A percentile compares a stretch with the other conserved stretches of the same genome.
Evolutionary conservation across 2,797 vertebrate species (phyloP).

Genomic region (Anomalospiza imberbis): DNA sequence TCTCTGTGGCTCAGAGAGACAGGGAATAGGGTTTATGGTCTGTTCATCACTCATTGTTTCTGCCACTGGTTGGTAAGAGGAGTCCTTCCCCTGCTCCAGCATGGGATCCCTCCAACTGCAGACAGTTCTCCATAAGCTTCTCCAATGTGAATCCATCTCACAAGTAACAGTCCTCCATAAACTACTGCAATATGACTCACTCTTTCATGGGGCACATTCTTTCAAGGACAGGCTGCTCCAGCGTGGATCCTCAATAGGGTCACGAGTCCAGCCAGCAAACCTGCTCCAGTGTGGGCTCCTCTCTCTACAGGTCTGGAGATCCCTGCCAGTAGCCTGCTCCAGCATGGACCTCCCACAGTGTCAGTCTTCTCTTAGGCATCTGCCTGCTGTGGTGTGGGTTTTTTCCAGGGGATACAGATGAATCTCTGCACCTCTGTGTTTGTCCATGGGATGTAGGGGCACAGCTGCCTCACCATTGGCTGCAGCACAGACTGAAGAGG

Average conservation of each 20-base stretch:
- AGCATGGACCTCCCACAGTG: neutral
- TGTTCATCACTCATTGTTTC: neutral
- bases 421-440: neutral
- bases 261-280: fast-evolving
- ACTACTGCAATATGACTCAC: neutral
- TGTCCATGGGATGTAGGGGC: neutral
- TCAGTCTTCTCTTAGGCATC: neutral
- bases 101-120: neutral
- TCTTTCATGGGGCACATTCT: neutral
- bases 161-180: fast-evolving
- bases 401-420: neutral
- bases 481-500: neutral
- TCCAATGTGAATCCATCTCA: neutral
- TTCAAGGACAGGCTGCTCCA: neutral
- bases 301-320: no score
- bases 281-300: neutral
- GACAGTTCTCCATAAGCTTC: no score
- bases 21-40: neutral
- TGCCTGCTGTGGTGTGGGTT: no score
- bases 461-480: neutral
- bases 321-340: neutral
- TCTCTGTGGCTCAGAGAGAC: neutral
- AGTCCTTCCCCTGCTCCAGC: neutral
- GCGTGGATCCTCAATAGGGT: fast-evolving
- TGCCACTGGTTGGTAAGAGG: neutral